Evolutionary conservation across 2,888 invertebrate genomes (phyloP), one percentile per base, ranked within the genome.

Genomic region (Stenodema calcarata): DNA sequence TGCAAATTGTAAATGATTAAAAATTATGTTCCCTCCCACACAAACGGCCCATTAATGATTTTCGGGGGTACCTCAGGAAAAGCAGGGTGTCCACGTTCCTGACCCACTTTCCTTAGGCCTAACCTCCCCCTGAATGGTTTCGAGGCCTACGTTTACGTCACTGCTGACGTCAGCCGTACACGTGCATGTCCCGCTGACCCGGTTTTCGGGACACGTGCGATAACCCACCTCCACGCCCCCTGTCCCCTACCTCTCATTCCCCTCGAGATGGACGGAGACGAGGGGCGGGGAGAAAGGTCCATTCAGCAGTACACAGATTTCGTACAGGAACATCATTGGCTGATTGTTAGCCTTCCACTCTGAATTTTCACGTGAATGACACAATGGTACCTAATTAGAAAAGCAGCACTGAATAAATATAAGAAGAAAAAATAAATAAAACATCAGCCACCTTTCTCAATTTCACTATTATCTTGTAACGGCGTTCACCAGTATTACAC

Each of bases 111-210:
- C 27, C 23, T 16, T 42, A 41, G 47, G 73, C 70, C 44, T 28
- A 73, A 50, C 41, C 41, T 27, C 50, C 54, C 85, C 30, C 69
- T 85, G 85, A 85, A 85, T 85, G 85, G 85, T 50, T 75, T 62
- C 47, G 70, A 78, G 85, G 54, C 78, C 75, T 76, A 75, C 73
- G 54, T 85, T 85, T 50, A 85, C 85, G 85, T 85, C 85, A 85
- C 23, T 54, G 75, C 54, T 85, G 85, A 85, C 85, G 85, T 85
- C 78, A 85, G 62, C 62, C 42, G 54, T 69, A 62, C 85, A 85
- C 85, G 85, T 85, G 85, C 30, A 85, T 85, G 85, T 85, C 85
- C 78, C 78, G 54, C 44, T 85, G 85, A 85, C 85, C 85, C 50
- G 76, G 75, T 85, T 85, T 35, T 47, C 47, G 76, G 47, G 30